A percentile compares a stretch with the other conserved stretches of the same genome.
Evolutionary conservation across 2,113 vertebrate species (phyloP).

Genomic region (Hippocampus mohnikei): DNA sequence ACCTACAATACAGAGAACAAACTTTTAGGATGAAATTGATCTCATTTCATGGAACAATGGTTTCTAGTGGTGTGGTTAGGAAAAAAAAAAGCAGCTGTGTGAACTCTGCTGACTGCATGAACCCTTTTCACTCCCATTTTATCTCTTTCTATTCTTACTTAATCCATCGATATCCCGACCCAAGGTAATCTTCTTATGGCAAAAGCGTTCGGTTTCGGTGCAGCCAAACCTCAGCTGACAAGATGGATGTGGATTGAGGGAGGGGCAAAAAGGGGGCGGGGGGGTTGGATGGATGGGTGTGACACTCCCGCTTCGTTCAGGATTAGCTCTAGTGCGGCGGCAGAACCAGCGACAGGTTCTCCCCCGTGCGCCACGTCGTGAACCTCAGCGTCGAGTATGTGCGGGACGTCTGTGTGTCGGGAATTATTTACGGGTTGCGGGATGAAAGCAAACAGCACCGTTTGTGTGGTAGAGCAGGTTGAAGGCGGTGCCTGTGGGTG

Average conservation of each 20-base stretch:
- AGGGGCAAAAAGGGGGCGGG: constrained; percentile 25
- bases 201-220: constrained; percentile 70
- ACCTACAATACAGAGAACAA: background rate
- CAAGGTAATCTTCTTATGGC: constrained; percentile 77
- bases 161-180: constrained; percentile 76
- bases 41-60: background rate
- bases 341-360: constrained; percentile 66
- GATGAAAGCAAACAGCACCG: constrained; percentile 15
- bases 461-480: constrained; percentile 12
- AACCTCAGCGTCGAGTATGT: constrained; percentile 27
- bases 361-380: constrained; percentile 47
- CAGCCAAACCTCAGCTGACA: constrained; percentile 69
- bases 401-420: constrained; percentile 36
- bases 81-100: constrained; percentile 62
- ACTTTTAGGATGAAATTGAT: background rate
- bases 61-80: background rate
- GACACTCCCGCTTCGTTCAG: constrained; percentile 67
- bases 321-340: constrained; percentile 62
- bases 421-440: constrained; percentile 53
- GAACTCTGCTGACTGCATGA: constrained; percentile 66
- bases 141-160: constrained; percentile 75
- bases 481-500: constrained; percentile 1
- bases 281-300: constrained; percentile 46
- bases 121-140: constrained; percentile 65
- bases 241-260: constrained; percentile 36